phyloP scores from a whole-genome alignment of 2,888 invertebrate genomes.

The Phytoseiulus persimilis region DNA sequence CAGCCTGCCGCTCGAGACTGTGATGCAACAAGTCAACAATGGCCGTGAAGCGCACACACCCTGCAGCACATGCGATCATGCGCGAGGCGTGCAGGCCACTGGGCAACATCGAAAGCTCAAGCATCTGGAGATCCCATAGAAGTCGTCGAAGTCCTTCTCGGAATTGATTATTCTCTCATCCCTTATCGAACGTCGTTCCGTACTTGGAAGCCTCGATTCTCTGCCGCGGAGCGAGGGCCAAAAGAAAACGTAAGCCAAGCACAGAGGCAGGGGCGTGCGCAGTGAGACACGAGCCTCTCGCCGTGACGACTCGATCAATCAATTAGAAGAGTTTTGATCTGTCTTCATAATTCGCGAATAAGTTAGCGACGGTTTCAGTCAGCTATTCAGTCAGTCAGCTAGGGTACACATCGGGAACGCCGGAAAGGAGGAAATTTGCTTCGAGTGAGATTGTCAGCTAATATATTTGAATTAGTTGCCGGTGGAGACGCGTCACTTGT shows the following conservation, averaged over 20 bases:
- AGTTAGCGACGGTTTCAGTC: not conserved
- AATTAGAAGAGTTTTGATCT: slow-evolving; percentile 35
- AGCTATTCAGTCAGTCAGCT: not conserved
- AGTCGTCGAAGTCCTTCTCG: not conserved
- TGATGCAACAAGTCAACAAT: too few relatives aligned
- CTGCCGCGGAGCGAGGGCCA: not conserved
- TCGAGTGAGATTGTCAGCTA: not conserved
- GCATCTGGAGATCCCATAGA: too few relatives aligned
- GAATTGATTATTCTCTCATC: too few relatives aligned
- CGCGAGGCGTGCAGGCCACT: too few relatives aligned
- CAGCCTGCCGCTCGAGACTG: too few relatives aligned
- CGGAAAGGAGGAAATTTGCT: not conserved
- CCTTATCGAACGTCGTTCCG: too few relatives aligned
- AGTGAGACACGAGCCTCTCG: not conserved
- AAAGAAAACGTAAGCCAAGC: not conserved
- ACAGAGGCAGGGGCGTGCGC: not conserved
- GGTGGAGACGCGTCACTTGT: not conserved
- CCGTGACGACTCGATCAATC: slow-evolving; percentile 19
- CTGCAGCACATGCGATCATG: too few relatives aligned
- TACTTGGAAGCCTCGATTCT: too few relatives aligned
- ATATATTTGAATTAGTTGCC: not conserved
- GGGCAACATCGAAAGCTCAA: too few relatives aligned
- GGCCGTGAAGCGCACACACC: too few relatives aligned
- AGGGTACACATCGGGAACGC: not conserved
- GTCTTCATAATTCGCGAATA: not conserved